A percentile compares a stretch with the other conserved stretches of the same genome.
phyloP scores from a whole-genome alignment of 2,113 vertebrate genomes.

The Candoia aspera region DNA sequence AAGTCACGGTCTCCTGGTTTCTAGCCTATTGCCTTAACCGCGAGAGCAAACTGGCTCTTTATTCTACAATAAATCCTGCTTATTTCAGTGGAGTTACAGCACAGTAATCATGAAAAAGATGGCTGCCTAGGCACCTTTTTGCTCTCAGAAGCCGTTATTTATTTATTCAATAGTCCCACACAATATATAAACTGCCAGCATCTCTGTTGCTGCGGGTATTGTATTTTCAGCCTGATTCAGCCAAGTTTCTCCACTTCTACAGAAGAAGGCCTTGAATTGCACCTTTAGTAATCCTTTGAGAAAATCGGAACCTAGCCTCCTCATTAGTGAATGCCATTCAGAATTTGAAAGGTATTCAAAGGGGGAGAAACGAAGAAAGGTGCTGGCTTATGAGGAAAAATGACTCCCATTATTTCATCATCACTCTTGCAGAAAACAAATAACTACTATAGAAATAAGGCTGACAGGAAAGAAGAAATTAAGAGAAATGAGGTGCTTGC shows the following conservation, averaged over 20 bases:
- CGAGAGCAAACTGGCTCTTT: too few relatives aligned
- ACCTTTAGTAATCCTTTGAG: background rate
- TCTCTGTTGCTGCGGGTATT: background rate
- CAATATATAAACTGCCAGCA: background rate
- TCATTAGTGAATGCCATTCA: background rate
- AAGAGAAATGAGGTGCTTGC: constrained; percentile 21
- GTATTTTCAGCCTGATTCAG: background rate
- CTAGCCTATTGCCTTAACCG: too few relatives aligned
- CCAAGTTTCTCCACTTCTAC: background rate
- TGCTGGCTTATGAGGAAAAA: constrained; percentile 6
- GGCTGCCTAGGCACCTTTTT: background rate
- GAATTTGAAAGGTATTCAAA: background rate
- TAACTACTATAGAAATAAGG: constrained; percentile 1
- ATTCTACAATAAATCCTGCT: background rate
- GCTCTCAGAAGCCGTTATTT: background rate
- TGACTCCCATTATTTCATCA: constrained; percentile 2
- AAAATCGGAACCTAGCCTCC: background rate
- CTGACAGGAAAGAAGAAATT: background rate
- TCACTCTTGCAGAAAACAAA: background rate
- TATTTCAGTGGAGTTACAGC: background rate
- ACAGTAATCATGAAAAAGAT: background rate
- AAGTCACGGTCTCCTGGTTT: too few relatives aligned
- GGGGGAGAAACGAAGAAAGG: background rate
- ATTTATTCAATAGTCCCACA: background rate
- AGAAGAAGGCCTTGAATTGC: background rate